phyloP scores from a whole-genome alignment of 2,113 vertebrate genomes.

The Chionodraco myersi region DNA sequence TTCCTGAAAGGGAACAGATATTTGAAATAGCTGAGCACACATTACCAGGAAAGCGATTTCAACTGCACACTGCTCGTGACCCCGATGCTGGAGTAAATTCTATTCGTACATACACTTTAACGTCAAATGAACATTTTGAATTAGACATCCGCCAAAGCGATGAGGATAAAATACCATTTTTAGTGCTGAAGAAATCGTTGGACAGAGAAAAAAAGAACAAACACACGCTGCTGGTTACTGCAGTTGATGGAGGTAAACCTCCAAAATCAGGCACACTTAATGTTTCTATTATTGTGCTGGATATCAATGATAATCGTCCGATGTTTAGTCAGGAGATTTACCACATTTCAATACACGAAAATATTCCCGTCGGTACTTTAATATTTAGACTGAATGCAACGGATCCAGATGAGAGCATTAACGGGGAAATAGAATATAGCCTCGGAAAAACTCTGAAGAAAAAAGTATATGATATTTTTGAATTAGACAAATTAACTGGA shows the following conservation, averaged over 20 bases:
- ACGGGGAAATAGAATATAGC: slow-evolving; percentile 57
- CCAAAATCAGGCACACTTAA: slow-evolving; percentile 53
- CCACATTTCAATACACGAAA: slow-evolving; percentile 58
- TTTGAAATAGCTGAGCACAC: slow-evolving; percentile 72
- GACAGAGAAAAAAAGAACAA: too few relatives aligned
- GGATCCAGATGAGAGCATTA: slow-evolving; percentile 50
- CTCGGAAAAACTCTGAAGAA: slow-evolving; percentile 39
- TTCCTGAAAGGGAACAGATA: slow-evolving; percentile 53
- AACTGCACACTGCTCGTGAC: slow-evolving; percentile 72
- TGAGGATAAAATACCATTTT: slow-evolving; percentile 62
- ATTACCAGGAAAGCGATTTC: slow-evolving; percentile 62
- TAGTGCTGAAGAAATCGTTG: slow-evolving; percentile 44
- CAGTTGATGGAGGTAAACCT: slow-evolving; percentile 74
- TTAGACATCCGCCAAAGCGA: slow-evolving; percentile 50
- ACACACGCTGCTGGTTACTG: neutral
- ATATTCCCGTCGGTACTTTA: slow-evolving; percentile 7
- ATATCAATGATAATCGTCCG: slow-evolving; percentile 73
- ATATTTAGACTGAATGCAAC: slow-evolving; percentile 46
- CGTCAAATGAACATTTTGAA: slow-evolving; percentile 73
- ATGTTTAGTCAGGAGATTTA: slow-evolving; percentile 61
- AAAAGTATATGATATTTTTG: slow-evolving; percentile 40
- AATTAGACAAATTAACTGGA: slow-evolving; percentile 55
- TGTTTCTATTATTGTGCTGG: slow-evolving; percentile 67
- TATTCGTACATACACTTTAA: slow-evolving; percentile 69
- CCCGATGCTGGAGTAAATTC: slow-evolving; percentile 71